Base-by-base conservation (phyloP, 2,797 vertebrate genomes). In the Neoniphon sammara region DNA sequence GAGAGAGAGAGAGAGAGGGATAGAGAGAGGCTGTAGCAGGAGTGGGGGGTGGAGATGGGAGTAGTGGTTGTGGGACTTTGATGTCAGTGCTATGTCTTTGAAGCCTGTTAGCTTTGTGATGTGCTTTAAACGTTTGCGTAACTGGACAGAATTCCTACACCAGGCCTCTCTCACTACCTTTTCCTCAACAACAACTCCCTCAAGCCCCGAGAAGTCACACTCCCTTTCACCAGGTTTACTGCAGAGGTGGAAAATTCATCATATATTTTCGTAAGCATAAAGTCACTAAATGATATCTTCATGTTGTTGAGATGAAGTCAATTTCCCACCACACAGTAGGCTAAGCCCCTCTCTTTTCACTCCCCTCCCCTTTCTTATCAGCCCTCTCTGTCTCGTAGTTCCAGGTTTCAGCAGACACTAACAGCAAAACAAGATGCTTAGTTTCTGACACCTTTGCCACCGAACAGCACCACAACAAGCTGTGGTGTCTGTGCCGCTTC, bases 21-120 rank as follows among this genome's bases (percentile, higher is more conserved):
- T 46, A 11, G 73, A 49, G 42, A 62, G 20, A n/a, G 15, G 6
- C 4, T 47, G 47, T 46, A 52, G 57, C 65, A 53, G 52, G 25
- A 21, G 44, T 69, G 67, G 73, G 57, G 20, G 52, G 52, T 71
- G 82, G 79, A 70, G 77, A 77, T 62, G 54, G 53, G 57, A 50
- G 80, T 54, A 72, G 60, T 66, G 44, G 58, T 34, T 34, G 66
- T 62, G 59, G 27, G 56, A 69, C 90, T 93, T 93, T 92, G 87
- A 92, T 91, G 90, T 90, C 55, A 54, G 83, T 31, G 79, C 76
- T 66, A 76, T 74, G 66, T 87, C 87, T 93, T 92, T 93, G 91
- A 92, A 92, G 89, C 79, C 88, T n/a, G 68, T 84, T 84, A 78
- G 83, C 83, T 84, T 87, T 85, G 86, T 90, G 90, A 92, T 84